These are phyloP conservation scores for Drosophila repleta DNA, from an alignment of 1,140 invertebrate genomes.

Conservation along the genomic window DNA sequence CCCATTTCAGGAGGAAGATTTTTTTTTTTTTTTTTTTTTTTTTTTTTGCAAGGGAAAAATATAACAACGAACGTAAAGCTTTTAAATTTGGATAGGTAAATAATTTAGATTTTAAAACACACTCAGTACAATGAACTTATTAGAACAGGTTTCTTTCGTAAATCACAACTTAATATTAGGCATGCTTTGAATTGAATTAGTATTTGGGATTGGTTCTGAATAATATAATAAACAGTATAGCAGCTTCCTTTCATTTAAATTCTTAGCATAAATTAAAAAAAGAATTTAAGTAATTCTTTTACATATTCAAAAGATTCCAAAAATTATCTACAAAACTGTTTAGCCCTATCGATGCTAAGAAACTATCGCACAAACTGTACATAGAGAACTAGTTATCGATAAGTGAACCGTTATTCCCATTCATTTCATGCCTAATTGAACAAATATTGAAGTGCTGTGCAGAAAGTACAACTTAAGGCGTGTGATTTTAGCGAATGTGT, in stretches of 20 bases:
- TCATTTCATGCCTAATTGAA: conserved; percentile 17
- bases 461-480: not conserved
- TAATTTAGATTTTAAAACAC: not conserved
- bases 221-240: too few species aligned
- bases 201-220: too few species aligned
- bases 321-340: not conserved
- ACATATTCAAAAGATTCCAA: too few species aligned
- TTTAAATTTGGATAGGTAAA: conserved; percentile 4
- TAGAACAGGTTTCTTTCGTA: not conserved
- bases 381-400: not conserved
- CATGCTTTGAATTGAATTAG: conserved; percentile 7
- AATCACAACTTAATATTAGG: not conserved
- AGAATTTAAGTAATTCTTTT: too few species aligned
- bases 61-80: not conserved
- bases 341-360: not conserved
- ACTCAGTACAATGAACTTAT: not conserved
- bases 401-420: conserved; percentile 1
- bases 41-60: not conserved
- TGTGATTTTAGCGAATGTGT: conserved; percentile 9
- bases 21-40: conserved; percentile 7
- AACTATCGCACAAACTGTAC: not conserved
- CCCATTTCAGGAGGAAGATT: not conserved
- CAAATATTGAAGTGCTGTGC: not conserved
- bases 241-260: too few species aligned
- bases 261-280: too few species aligned